A percentile compares a stretch with the other conserved stretches of the same genome.
Conservation (phyloP, 64 coral and sea anemone genomes). For the Trachythela sp. region DNA sequence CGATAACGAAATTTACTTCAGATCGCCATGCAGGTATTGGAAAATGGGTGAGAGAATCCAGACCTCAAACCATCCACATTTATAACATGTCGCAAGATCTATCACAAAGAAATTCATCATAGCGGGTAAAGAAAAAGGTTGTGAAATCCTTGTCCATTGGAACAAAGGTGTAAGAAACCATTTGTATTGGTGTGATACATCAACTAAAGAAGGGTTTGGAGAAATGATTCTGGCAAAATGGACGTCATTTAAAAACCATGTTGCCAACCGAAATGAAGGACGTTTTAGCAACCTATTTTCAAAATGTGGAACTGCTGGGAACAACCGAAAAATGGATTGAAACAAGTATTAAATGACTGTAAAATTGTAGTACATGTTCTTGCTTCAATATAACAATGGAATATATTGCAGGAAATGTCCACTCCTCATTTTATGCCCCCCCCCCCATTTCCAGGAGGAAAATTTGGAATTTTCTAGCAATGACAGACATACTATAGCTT, state of each 20-base stretch:
- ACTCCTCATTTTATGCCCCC: no score
- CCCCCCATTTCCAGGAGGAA: no score
- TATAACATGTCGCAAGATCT: not conserved
- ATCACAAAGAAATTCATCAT: not conserved
- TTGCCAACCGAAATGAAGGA: not conserved
- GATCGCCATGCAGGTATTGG: not conserved
- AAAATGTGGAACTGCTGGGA: not conserved
- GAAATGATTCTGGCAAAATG: conserved; percentile 4
- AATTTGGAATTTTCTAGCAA: no score
- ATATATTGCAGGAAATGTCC: no score
- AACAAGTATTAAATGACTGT: no score
- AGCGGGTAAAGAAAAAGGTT: not conserved
- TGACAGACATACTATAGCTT: no score
- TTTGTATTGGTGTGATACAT: conserved; percentile 5
- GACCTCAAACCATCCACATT: no score
- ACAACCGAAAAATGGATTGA: not conserved
- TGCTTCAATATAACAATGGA: no score
- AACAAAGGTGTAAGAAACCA: not conserved
- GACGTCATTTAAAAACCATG: conserved; percentile 1
- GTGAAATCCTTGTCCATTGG: not conserved
- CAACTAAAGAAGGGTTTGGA: not conserved
- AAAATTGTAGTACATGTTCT: no score
- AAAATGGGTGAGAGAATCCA: conserved; percentile 3
- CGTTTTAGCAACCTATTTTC: not conserved
- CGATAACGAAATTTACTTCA: not conserved